phyloP scores from a whole-genome alignment of 2,113 vertebrate species.

The Cyanoderma ruficeps region DNA sequence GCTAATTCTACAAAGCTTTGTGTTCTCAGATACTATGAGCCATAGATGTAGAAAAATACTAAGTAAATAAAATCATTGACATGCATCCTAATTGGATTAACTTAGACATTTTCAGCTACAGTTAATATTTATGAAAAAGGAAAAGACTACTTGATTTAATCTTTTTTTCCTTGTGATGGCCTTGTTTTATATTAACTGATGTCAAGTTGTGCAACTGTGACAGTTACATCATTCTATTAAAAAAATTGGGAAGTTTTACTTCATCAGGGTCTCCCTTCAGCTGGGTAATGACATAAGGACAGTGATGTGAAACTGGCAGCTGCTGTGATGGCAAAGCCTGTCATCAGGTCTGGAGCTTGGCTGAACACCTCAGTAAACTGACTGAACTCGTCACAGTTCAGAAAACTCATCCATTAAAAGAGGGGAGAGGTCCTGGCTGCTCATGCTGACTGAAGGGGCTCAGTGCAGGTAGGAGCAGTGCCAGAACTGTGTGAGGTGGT shows the following conservation, averaged over 20 bases:
- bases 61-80: not conserved
- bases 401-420: not conserved
- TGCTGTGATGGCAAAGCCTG: not conserved
- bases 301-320: not conserved
- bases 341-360: not conserved
- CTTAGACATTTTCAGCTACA: not conserved
- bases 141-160: not conserved
- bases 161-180: not conserved
- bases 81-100: not conserved
- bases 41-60: not conserved
- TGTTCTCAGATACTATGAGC: not conserved
- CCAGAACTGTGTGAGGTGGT: not conserved
- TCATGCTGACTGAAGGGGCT: not conserved
- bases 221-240: not conserved
- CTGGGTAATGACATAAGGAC: not conserved
- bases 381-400: rapidly evolving
- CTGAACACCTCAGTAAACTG: not conserved
- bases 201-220: not conserved
- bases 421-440: not conserved
- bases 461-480: not conserved
- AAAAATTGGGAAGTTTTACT: not conserved
- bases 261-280: not conserved
- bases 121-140: not conserved
- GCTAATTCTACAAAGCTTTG: not conserved
- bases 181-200: not conserved